Base-by-base conservation (phyloP, 2,888 invertebrate species). In the Mythimna pallens region DNA sequence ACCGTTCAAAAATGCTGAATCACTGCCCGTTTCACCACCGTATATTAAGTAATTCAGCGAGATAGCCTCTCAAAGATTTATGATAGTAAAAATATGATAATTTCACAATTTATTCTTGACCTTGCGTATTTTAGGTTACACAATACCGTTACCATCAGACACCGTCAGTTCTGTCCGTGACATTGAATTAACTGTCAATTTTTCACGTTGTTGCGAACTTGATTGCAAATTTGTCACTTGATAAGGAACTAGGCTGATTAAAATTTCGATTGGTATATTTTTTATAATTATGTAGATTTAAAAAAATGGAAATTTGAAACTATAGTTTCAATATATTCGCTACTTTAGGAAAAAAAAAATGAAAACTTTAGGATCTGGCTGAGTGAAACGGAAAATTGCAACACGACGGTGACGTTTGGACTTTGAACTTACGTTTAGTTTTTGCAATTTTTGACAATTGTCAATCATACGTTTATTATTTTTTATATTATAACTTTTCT, bases 121-220 rank as follows among this genome's bases (percentile, higher is more conserved):
- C 87, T 86, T 85, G 62, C 30, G 25, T 67, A 43, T 82, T 85
- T 85, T 84, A 82, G 80, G 78, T 86, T 86, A 84, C 75, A 78
- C 70, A 64, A 73, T 75, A 59, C 75, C 47, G 47, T 17, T 47
- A 47, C 47, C 17, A 7, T 47, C 47, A 47, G 47, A 5, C 43
- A 5, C 43, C 43, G 14, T 47, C 47, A 47, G 74, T 78, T 87
- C 54, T 83, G 78, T 82, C 68, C 34, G 2, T 62, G 71, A 74
- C 67, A 76, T 71, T 81, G 63, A 65, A 50, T 50, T 50, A 43
- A 17, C 7, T 47, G 50, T 52, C 50, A 52, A 52, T 9, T 52
- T 52, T 52, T 52, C 50, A 52, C 9, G 0, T n/a, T 52, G 0
- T 47, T 47, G 47, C 47, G 20, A 52, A n/a, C 20, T 50, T 20